These are phyloP conservation scores for Trichopria drosophilae DNA, from an alignment of 2,888 invertebrate genomes.

Conservation along the genomic window DNA sequence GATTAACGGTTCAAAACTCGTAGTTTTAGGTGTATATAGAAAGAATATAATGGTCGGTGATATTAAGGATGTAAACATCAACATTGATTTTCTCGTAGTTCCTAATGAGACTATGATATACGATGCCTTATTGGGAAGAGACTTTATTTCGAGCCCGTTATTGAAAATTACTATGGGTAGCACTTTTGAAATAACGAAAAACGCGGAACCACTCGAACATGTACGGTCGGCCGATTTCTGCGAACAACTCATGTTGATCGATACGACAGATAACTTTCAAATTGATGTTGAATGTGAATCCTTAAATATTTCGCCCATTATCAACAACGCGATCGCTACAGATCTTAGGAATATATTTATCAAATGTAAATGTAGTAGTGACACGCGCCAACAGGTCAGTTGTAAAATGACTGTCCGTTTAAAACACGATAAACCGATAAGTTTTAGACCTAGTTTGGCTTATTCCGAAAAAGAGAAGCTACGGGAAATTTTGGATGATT, in stretches of 20 bases:
- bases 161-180: slow-evolving; percentile 8
- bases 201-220: background rate
- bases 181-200: background rate
- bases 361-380: background rate
- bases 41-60: background rate
- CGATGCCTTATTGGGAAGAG: slow-evolving; percentile 15
- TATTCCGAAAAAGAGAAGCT: slow-evolving; percentile 17
- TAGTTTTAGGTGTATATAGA: slow-evolving; percentile 14
- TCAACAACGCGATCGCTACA: background rate
- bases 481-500: slow-evolving; percentile 4
- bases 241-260: background rate
- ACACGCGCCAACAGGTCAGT: background rate
- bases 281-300: slow-evolving; percentile 2
- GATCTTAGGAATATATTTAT: background rate
- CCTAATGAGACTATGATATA: slow-evolving; percentile 15
- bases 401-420: slow-evolving; percentile 7
- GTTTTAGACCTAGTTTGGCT: slow-evolving; percentile 15
- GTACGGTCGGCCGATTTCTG: background rate
- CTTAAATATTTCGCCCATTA: no score
- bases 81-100: slow-evolving; percentile 13
- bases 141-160: slow-evolving; percentile 10
- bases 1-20: slow-evolving; percentile 11
- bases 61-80: slow-evolving; percentile 2
- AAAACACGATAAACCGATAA: slow-evolving; percentile 15
- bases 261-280: background rate